Evolutionary conservation across 1,140 invertebrate genomes (phyloP).

Genomic region (Neodiprion pinetum): DNA sequence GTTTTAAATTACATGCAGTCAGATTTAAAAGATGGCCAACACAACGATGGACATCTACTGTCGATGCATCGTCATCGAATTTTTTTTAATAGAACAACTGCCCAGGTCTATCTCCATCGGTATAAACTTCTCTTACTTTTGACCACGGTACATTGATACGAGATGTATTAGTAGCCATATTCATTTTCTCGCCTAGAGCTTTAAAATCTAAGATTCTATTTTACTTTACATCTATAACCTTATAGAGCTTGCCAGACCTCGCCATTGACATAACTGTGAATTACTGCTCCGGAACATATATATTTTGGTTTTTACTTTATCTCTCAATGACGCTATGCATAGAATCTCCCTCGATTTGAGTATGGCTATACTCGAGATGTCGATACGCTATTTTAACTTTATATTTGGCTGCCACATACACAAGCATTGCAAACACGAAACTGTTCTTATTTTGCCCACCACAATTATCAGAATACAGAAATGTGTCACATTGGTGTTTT

Average conservation of each 20-base stretch:
- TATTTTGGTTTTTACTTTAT: conserved; percentile 17
- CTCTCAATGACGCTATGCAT: conserved; percentile 30
- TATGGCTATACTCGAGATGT: conserved; percentile 30
- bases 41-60: not conserved
- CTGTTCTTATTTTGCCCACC: conserved; percentile 24
- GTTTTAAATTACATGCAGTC: not conserved
- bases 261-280: not conserved
- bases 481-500: conserved; percentile 9
- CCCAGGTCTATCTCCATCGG: not conserved
- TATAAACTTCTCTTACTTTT: conserved; percentile 12
- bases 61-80: not conserved
- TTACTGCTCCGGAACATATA: conserved; percentile 8
- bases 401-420: conserved; percentile 18
- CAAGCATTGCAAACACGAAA: conserved; percentile 30
- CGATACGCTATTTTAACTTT: conserved; percentile 22
- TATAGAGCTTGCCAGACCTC: not conserved
- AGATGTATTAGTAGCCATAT: conserved; percentile 2
- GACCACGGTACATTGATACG: not conserved
- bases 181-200: conserved; percentile 2
- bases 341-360: conserved; percentile 32
- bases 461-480: conserved; percentile 24
- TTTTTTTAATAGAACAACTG: not conserved
- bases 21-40: not conserved
- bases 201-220: conserved; percentile 11
- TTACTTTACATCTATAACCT: conserved; percentile 1